Percentiles rank a stretch among this genome's conserved stretches.
These are phyloP conservation scores for Pomatorhinus ruficollis DNA, from an alignment of 2,113 vertebrate species.

Conservation along the genomic window DNA sequence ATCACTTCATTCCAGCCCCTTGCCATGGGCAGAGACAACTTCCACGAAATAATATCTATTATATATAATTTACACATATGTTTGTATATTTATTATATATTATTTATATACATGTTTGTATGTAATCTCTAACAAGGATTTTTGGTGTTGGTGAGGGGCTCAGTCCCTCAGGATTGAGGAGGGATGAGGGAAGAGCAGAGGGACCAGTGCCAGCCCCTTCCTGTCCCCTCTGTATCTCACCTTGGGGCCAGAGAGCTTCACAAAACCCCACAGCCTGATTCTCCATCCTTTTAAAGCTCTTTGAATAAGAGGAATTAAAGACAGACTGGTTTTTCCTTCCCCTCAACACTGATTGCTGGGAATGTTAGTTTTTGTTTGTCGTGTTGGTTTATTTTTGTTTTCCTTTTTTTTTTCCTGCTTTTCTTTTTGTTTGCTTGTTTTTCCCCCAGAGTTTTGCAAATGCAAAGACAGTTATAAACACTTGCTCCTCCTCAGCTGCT, in stretches of 20 bases:
- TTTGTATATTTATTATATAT: not conserved
- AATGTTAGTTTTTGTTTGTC: not conserved
- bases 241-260: not conserved
- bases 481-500: not conserved
- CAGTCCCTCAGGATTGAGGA: not conserved
- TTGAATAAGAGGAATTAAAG: not conserved
- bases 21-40: not conserved
- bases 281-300: not conserved
- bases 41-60: no score
- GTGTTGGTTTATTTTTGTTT: not conserved
- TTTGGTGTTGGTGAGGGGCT: not conserved
- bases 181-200: not conserved
- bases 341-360: not conserved
- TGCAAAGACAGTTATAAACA: not conserved
- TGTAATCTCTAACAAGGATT: no score
- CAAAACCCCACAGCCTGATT: not conserved
- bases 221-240: not conserved
- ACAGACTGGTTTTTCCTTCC: not conserved
- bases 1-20: not conserved
- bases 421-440: not conserved
- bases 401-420: no score
- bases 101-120: not conserved
- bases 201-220: not conserved
- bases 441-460: not conserved
- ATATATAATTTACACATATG: not conserved